phyloP scores from a whole-genome alignment of 2,113 vertebrate species.

The Oplegnathus fasciatus region DNA sequence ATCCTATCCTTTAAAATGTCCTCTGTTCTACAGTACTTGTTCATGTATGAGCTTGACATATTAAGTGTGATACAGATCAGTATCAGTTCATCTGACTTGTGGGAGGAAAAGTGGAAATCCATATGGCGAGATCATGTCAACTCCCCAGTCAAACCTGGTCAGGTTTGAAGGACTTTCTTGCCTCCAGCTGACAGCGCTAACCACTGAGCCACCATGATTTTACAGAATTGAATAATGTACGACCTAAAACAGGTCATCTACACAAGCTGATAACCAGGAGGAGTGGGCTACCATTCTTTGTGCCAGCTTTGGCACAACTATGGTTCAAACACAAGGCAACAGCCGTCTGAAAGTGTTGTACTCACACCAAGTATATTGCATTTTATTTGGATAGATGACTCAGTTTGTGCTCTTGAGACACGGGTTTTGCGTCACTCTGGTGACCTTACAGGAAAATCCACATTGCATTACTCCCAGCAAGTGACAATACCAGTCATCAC shows the following conservation, averaged over 20 bases:
- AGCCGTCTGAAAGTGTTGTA: conserved; percentile 10
- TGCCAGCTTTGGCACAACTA: neutral
- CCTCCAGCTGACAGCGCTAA: neutral
- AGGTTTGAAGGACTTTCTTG: neutral
- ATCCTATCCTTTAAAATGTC: neutral
- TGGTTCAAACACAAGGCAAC: conserved; percentile 10
- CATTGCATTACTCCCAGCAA: conserved; percentile 79
- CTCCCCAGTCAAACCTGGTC: neutral
- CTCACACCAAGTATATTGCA: conserved; percentile 62
- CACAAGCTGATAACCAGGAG: neutral
- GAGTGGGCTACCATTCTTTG: neutral
- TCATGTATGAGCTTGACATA: neutral
- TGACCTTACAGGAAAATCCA: conserved; percentile 87
- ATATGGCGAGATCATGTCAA: conserved; percentile 6
- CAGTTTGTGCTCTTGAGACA: conserved; percentile 78
- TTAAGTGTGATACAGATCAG: conserved; percentile 12
- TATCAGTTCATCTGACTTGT: conserved; percentile 15
- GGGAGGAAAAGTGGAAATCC: conserved; percentile 29
- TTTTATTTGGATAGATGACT: conserved; percentile 81
- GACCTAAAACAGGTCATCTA: neutral
- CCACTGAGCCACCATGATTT: neutral
- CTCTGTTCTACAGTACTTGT: neutral
- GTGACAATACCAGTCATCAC: conserved; percentile 81
- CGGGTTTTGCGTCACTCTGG: conserved; percentile 81
- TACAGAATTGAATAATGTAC: neutral